phyloP scores from a whole-genome alignment of 2,113 vertebrate genomes.

The Protobothrops flavoviridis region DNA sequence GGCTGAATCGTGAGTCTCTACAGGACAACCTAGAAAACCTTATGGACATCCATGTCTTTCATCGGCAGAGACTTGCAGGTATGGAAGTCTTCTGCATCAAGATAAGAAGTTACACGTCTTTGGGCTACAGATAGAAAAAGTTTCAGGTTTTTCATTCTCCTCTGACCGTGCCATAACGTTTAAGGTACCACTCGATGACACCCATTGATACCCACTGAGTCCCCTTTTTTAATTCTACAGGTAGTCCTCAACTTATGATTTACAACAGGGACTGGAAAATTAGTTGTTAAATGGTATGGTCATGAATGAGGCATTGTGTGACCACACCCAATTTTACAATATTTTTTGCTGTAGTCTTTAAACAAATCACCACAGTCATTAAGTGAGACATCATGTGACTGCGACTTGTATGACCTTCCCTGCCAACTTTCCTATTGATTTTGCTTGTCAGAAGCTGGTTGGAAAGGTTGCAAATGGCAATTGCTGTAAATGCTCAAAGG shows the following conservation, averaged over 20 bases:
- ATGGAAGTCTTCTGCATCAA: constrained; percentile 25
- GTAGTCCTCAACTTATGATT: background rate
- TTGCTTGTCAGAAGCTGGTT: background rate
- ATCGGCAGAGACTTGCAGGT: constrained; percentile 87
- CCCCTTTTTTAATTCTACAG: background rate
- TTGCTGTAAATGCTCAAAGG: background rate
- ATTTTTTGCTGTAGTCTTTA: background rate
- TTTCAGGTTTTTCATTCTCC: background rate
- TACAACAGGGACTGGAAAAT: background rate
- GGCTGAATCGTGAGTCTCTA: constrained; percentile 82
- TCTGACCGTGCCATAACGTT: background rate
- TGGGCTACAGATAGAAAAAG: background rate
- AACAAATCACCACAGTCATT: background rate
- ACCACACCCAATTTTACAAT: background rate
- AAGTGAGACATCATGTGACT: background rate
- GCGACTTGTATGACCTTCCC: background rate
- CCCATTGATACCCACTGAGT: background rate
- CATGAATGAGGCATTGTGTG: background rate
- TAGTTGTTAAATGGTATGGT: background rate
- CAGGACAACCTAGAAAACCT: constrained; percentile 96
- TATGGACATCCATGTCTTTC: constrained; percentile 99
- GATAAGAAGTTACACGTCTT: background rate
- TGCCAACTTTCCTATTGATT: background rate
- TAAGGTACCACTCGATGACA: background rate
- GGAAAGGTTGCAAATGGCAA: background rate